Conservation (phyloP, 2,888 invertebrate genomes). For the Ommatoiulus sabulosus region DNA sequence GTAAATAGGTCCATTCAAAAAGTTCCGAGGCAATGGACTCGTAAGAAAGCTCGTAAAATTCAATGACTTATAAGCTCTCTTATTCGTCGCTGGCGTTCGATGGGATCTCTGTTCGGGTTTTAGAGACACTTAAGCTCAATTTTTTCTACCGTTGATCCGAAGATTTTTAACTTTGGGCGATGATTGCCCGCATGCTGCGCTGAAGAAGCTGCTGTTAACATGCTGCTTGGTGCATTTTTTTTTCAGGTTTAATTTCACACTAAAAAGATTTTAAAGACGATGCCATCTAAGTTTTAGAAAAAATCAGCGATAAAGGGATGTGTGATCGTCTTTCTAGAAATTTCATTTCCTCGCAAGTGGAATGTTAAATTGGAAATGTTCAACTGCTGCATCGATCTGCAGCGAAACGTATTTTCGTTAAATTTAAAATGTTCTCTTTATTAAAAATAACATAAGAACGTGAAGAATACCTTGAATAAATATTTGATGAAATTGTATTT, state of each 20-base stretch:
- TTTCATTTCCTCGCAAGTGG: no score
- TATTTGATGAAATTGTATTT: no score
- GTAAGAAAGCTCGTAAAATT: neutral
- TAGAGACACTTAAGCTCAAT: neutral
- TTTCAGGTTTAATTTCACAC: neutral
- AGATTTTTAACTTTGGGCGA: neutral
- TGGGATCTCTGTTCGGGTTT: neutral
- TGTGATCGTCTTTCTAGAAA: no score
- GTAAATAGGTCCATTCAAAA: conserved; percentile 30
- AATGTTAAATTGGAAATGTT: no score
- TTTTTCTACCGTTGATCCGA: neutral
- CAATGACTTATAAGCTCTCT: neutral
- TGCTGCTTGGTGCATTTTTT: neutral
- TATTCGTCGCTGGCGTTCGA: neutral
- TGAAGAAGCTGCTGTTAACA: neutral
- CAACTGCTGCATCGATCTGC: no score
- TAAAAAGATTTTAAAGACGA: no score
- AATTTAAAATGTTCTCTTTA: no score
- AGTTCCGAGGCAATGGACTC: conserved; percentile 33
- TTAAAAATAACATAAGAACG: no score
- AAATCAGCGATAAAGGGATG: no score
- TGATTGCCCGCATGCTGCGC: neutral
- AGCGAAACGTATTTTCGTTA: no score
- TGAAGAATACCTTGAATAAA: no score
- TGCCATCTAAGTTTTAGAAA: no score